Conservation (phyloP, 2,113 vertebrate genomes). For the Bubalus kerabau region DNA sequence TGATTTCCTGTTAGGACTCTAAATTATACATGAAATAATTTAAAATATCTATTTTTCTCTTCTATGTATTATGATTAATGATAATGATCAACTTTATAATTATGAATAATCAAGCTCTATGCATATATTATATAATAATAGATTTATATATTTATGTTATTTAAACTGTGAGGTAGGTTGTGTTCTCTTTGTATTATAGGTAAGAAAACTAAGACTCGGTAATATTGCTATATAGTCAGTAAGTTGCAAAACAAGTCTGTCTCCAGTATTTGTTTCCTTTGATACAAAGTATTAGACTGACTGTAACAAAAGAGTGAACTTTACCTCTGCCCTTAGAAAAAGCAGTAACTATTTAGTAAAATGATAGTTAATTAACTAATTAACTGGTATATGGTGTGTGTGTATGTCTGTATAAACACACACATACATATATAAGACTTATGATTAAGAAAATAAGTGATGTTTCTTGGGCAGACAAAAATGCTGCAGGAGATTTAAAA, state of each 20-base stretch:
- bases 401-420: neutral
- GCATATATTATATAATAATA: neutral
- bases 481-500: neutral
- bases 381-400: neutral
- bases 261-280: neutral
- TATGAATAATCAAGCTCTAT: neutral
- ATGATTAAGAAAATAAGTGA: neutral
- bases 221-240: neutral
- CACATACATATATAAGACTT: neutral
- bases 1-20: neutral
- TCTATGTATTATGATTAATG: neutral
- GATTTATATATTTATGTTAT: neutral
- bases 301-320: neutral
- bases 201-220: neutral
- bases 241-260: neutral
- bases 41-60: neutral
- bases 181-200: neutral
- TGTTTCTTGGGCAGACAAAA: neutral
- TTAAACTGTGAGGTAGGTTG: neutral
- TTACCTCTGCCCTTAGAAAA: neutral
- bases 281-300: neutral
- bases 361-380: neutral
- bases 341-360: neutral
- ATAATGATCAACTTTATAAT: neutral
- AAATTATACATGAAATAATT: neutral